phyloP scores from a whole-genome alignment of 1,140 invertebrate genomes.

The Brachionus calyciflorus region DNA sequence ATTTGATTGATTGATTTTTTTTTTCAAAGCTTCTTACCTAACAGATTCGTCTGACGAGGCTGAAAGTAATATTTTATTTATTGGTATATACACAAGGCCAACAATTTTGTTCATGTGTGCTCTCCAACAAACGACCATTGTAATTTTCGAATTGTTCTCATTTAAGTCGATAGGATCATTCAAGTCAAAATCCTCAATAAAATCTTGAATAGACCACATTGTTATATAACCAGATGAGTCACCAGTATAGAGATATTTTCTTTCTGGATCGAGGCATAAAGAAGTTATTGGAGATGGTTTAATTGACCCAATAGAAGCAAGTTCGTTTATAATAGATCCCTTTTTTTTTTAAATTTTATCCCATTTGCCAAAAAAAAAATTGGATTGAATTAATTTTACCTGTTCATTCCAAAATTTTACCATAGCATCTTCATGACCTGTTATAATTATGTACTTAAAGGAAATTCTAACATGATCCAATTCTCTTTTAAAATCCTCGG shows the following conservation, averaged over 20 bases:
- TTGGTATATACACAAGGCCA: conserved; percentile 52
- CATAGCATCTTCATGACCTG: not conserved
- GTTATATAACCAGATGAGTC: conserved; percentile 56
- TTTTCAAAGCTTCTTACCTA: no score
- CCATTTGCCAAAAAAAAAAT: not conserved
- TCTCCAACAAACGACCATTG: conserved; percentile 55
- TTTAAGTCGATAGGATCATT: conserved; percentile 50
- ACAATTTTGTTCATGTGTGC: conserved; percentile 55
- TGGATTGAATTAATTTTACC: not conserved
- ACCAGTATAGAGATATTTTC: conserved; percentile 1
- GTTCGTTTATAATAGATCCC: not conserved
- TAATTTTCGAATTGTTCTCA: conserved; percentile 48
- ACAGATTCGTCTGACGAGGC: conserved; percentile 58
- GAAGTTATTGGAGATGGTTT: not conserved
- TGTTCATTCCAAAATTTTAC: conserved; percentile 38
- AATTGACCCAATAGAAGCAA: not conserved
- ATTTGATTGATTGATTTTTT: no score
- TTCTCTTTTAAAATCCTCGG: not conserved
- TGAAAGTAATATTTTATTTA: conserved; percentile 53
- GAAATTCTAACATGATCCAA: not conserved
- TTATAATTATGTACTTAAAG: conserved; percentile 17
- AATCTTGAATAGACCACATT: conserved; percentile 55
- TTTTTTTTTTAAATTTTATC: conserved; percentile 1
- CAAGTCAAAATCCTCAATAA: conserved; percentile 52
- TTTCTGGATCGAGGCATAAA: not conserved